phyloP scores from a whole-genome alignment of 2,888 invertebrate species.

The Conomelus anceps region DNA sequence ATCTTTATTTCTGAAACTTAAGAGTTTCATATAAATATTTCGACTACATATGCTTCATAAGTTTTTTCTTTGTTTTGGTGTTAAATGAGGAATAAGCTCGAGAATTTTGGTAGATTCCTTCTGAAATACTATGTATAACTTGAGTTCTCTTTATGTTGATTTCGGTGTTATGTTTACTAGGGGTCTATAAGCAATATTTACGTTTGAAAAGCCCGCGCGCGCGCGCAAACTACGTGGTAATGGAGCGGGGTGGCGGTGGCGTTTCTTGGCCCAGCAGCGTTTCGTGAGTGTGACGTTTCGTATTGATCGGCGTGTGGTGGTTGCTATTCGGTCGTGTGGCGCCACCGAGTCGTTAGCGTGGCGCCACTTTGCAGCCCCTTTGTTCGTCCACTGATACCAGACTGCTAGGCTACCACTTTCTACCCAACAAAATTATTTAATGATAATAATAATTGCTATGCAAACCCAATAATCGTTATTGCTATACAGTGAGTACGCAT shows the following conservation, averaged over 20 bases:
- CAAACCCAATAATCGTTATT: no score
- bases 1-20: no score
- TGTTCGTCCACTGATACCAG: neutral
- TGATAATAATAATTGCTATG: neutral
- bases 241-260: neutral
- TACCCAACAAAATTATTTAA: neutral
- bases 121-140: no score
- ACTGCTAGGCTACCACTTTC: neutral
- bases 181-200: neutral
- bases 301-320: neutral
- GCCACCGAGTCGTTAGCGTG: slow-evolving; percentile 7
- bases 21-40: no score
- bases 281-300: neutral
- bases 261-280: neutral
- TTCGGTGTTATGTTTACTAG: neutral
- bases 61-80: no score
- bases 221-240: no score
- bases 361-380: neutral
- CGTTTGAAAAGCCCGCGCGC: neutral
- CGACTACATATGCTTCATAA: no score
- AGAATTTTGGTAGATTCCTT: no score
- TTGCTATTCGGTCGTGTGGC: slow-evolving; percentile 10
- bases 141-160: neutral
- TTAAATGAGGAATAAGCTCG: no score
- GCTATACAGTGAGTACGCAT: no score